phyloP scores from a whole-genome alignment of 2,113 vertebrate genomes.

The Sula dactylatra region DNA sequence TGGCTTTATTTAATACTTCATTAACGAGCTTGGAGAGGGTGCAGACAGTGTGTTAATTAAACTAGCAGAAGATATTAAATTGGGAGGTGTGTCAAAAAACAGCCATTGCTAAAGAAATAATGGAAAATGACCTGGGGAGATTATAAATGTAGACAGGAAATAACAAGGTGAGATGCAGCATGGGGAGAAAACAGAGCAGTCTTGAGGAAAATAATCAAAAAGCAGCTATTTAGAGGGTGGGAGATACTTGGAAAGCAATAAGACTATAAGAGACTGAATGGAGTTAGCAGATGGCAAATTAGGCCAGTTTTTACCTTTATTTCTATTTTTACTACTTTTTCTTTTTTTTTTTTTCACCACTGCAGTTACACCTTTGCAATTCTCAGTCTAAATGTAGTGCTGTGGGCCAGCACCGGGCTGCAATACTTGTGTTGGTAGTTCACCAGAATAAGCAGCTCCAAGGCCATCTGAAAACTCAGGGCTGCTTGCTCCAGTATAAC shows the following conservation, averaged over 20 bases:
- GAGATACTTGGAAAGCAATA: not conserved
- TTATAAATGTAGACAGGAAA: slow-evolving; percentile 72
- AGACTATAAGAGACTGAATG: not conserved
- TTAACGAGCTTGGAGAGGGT: slow-evolving; percentile 65
- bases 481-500: not conserved
- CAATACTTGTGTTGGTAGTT: not conserved
- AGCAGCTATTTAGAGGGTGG: not conserved
- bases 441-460: not conserved
- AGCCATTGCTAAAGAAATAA: slow-evolving; percentile 58
- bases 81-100: slow-evolving; percentile 66
- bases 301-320: slow-evolving; percentile 4
- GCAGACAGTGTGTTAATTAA: slow-evolving; percentile 70
- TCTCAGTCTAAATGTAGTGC: not conserved
- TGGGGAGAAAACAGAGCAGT: slow-evolving; percentile 43
- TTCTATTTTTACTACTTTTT: slow-evolving; percentile 5
- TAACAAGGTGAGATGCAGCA: slow-evolving; percentile 68
- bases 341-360: not conserved
- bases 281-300: slow-evolving; percentile 53
- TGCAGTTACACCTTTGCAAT: slow-evolving; percentile 25
- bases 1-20: slow-evolving; percentile 58
- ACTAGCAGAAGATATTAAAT: slow-evolving; percentile 68
- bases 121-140: slow-evolving; percentile 57
- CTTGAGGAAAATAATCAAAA: slow-evolving; percentile 13
- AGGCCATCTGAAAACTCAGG: not conserved
- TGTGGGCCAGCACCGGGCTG: not conserved